Base-by-base conservation (phyloP, 2,888 invertebrate genomes). In the Eristalinus sepulchralis region DNA sequence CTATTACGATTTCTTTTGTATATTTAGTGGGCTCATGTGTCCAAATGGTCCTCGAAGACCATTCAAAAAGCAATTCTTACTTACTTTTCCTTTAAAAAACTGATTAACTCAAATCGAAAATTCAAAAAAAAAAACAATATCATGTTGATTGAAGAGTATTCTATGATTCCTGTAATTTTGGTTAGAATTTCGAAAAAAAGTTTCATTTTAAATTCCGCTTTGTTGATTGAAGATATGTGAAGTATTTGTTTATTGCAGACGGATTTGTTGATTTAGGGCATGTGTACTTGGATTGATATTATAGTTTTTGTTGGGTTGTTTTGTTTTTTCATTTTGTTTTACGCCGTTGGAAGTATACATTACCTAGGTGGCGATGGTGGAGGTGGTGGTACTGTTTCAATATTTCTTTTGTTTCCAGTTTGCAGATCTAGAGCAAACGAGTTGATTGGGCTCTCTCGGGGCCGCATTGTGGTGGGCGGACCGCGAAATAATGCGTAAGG, bases 401-500 rank as follows among this genome's bases (percentile, higher is more conserved):
- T 89, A 82, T 90, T 91, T n/a, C 92, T 90, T 89, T 91, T 92
- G 72, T 91, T 90, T 88, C 90, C 90, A 72, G 92, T 92, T 83
- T 92, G 92, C 88, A 92, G 88, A 88, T 92, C 92, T 80, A 92
- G 90, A 11, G 91, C 91, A 68, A 90, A 91, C 20, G 91, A 89
- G 85, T 90, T 90, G 76, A 90, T 77, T 31, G 92, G 91, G 57
- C 91, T 92, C 70, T 90, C 92, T 1, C 91, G 90, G 31, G 92
- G 91, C 33, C 92, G 90, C 90, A 92, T 83, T 78, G 91, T 90
- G 66, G 92, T 90, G 22, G 92, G 91, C 71, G 92, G 92, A 13
- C 92, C 91, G 36, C 91, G 92, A 77, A 92, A 91, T 31, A 91
- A 89, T 36, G 92, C 91, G 88, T 92, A 92, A 57, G 92, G 92